A percentile compares a stretch with the other conserved stretches of the same genome.
Evolutionary conservation across 1,140 invertebrate species (phyloP).

Genomic region (Lepidurus packardi): DNA sequence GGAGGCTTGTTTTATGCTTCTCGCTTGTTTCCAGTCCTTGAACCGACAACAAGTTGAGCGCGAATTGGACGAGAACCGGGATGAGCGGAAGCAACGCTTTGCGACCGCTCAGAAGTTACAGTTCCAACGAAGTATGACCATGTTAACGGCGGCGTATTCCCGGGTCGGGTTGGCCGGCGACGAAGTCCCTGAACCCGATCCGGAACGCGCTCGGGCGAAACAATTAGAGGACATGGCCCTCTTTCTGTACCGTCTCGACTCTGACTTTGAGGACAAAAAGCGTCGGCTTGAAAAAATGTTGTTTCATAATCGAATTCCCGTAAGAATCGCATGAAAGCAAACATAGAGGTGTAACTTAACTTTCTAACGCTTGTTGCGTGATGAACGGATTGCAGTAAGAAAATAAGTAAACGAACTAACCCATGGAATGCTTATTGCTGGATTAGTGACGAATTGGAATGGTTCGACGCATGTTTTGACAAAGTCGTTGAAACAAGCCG

Average conservation of each 20-base stretch:
- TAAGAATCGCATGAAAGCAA: slow-evolving; percentile 18
- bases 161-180: slow-evolving; percentile 27
- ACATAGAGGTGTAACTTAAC: too few species aligned
- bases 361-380: too few species aligned
- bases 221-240: slow-evolving; percentile 40
- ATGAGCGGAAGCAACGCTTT: slow-evolving; percentile 59
- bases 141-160: slow-evolving; percentile 53
- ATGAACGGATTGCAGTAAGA: too few species aligned
- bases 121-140: slow-evolving; percentile 69
- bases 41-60: slow-evolving; percentile 53
- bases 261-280: slow-evolving; percentile 34
- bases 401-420: too few species aligned
- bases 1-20: background rate
- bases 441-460: too few species aligned
- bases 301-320: slow-evolving; percentile 22
- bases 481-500: too few species aligned
- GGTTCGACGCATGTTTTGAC: too few species aligned
- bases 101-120: slow-evolving; percentile 57
- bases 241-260: slow-evolving; percentile 34
- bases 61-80: slow-evolving; percentile 62
- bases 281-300: slow-evolving; percentile 33
- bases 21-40: slow-evolving; percentile 29
- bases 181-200: slow-evolving; percentile 14
- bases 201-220: slow-evolving; percentile 42
- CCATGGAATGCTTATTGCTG: too few species aligned